These are phyloP conservation scores for Capricornis sumatraensis DNA, from an alignment of 2,113 vertebrate species.

Conservation along the genomic window DNA sequence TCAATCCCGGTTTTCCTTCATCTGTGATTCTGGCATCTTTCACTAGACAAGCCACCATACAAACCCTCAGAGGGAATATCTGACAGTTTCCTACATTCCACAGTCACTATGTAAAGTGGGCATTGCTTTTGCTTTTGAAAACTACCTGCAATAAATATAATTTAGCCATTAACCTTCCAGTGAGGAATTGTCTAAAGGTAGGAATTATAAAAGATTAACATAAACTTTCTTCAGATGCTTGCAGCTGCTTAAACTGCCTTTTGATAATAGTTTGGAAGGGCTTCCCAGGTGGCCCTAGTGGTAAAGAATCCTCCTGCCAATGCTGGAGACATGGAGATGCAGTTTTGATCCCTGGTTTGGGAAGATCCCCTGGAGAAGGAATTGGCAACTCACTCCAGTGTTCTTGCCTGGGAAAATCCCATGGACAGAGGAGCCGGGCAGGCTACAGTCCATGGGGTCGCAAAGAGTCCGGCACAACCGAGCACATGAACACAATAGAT, in stretches of 20 bases:
- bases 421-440: background rate
- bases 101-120: background rate
- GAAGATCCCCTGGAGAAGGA: background rate
- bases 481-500: background rate
- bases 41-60: background rate
- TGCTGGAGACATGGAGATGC: background rate
- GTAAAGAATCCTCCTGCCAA: background rate
- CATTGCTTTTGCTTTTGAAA: background rate
- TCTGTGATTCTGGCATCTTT: background rate
- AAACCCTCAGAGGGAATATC: background rate
- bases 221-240: background rate
- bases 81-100: background rate
- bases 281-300: background rate
- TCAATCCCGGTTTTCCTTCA: fast-evolving
- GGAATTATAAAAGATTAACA: background rate
- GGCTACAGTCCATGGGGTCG: background rate
- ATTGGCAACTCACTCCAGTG: background rate
- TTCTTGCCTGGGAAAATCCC: background rate
- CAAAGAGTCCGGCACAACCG: fast-evolving
- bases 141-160: background rate
- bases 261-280: background rate
- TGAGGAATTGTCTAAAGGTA: background rate
- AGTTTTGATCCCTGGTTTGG: background rate
- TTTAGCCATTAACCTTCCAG: background rate
- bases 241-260: background rate